Conservation (phyloP, 1,140 invertebrate genomes). For the Conopomorpha cramerella region DNA sequence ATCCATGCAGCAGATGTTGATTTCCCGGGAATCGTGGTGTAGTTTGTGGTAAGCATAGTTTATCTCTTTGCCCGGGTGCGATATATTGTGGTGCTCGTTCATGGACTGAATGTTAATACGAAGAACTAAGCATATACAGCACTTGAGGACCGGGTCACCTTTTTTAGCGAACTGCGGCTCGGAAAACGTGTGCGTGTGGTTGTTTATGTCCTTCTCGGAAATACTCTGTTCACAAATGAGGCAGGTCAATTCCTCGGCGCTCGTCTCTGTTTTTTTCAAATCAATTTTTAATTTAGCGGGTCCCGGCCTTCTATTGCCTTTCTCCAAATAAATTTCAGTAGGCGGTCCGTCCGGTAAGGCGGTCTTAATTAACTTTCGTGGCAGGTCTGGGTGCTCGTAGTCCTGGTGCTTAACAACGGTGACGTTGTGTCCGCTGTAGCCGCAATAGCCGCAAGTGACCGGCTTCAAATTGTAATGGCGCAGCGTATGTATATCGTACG, state of each 20-base stretch:
- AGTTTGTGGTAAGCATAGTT: slow-evolving; percentile 22
- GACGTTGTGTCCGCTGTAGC: slow-evolving; percentile 7
- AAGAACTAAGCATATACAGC: slow-evolving; percentile 17
- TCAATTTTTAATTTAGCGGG: no score
- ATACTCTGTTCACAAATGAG: slow-evolving; percentile 14
- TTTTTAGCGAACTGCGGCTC: slow-evolving; percentile 15
- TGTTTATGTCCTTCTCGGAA: background rate
- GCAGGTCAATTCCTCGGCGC: slow-evolving; percentile 6
- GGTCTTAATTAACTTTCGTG: slow-evolving; percentile 3
- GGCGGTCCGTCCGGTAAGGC: slow-evolving; percentile 9
- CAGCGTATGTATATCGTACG: slow-evolving; percentile 14
- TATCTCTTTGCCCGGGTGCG: slow-evolving; percentile 9
- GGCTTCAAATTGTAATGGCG: slow-evolving; percentile 27
- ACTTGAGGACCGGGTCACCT: slow-evolving; percentile 24
- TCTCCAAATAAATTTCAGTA: slow-evolving; percentile 2
- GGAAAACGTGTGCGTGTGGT: background rate
- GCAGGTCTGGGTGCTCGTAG: slow-evolving; percentile 6
- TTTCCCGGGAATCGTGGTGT: slow-evolving; percentile 6
- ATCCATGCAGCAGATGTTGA: background rate
- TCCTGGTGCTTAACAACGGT: slow-evolving; percentile 12
- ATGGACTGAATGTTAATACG: slow-evolving; percentile 10
- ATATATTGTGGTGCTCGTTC: slow-evolving; percentile 13
- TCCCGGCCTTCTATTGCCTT: no score
- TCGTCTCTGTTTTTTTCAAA: no score
- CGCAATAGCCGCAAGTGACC: slow-evolving; percentile 21